Evolutionary conservation across 1,140 invertebrate species (phyloP).

Genomic region (Bombus vancouverensis): DNA sequence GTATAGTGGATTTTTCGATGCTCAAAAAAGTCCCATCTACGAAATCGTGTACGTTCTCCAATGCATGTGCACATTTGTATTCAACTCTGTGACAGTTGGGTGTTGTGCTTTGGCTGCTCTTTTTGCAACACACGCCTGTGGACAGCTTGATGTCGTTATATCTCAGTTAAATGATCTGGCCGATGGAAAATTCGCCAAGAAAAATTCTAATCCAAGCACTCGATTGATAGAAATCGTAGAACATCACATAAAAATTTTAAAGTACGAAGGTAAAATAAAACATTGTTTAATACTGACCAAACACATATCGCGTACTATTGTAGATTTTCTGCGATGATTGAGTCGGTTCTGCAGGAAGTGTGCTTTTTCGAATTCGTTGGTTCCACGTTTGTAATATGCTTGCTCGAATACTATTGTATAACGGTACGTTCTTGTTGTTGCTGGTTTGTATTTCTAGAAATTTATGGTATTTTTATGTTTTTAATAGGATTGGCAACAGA

Average conservation of each 20-base stretch:
- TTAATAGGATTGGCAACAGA: constrained; percentile 66
- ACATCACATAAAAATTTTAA: constrained; percentile 46
- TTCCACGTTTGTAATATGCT: constrained; percentile 68
- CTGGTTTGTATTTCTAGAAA: no score
- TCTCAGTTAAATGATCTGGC: constrained; percentile 48
- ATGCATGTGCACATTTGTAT: constrained; percentile 41
- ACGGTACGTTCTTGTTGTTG: constrained; percentile 47
- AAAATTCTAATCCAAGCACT: background rate
- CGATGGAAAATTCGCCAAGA: constrained; percentile 1
- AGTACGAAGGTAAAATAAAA: constrained; percentile 4
- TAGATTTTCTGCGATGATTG: constrained; percentile 50
- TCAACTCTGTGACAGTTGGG: constrained; percentile 31
- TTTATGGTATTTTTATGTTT: constrained; percentile 11
- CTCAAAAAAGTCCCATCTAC: constrained; percentile 47
- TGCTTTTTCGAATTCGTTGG: constrained; percentile 67
- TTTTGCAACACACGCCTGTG: constrained; percentile 54
- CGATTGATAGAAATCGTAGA: constrained; percentile 47
- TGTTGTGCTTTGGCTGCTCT: constrained; percentile 49
- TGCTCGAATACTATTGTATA: constrained; percentile 71
- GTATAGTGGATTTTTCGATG: constrained; percentile 40
- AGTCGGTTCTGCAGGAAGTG: constrained; percentile 63
- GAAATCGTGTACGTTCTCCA: constrained; percentile 59
- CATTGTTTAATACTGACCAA: background rate
- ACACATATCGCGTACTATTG: background rate
- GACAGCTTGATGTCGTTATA: constrained; percentile 63